phyloP scores from a whole-genome alignment of 2,797 vertebrate genomes.

The Anguilla pacifica region DNA sequence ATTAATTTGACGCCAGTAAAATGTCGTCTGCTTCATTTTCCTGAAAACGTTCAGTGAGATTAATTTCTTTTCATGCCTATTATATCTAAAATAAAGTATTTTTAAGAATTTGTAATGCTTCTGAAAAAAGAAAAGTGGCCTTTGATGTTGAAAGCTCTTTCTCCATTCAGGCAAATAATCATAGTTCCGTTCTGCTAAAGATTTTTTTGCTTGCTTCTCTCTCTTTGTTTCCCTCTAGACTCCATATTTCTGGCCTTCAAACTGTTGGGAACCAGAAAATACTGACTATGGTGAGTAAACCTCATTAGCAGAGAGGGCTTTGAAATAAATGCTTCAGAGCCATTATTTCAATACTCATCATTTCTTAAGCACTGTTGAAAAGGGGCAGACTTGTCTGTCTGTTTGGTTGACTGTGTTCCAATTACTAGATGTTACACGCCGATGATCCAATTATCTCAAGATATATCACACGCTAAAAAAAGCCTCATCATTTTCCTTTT shows the following conservation, averaged over 20 bases:
- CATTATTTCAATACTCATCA: background rate
- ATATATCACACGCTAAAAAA: background rate
- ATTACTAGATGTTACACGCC: background rate
- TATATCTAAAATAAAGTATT: background rate
- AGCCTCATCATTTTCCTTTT: background rate
- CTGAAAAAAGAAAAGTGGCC: background rate
- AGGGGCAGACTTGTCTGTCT: background rate
- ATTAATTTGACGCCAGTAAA: background rate
- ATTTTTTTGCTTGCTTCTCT: slow-evolving; percentile 7
- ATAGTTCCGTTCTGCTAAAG: background rate
- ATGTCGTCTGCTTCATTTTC: background rate
- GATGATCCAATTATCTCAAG: background rate
- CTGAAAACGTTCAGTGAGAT: background rate
- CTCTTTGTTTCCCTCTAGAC: slow-evolving; percentile 71
- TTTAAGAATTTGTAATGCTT: background rate
- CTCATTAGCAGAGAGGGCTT: background rate
- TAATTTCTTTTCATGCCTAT: background rate
- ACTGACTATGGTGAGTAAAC: slow-evolving; percentile 81
- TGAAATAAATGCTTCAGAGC: background rate
- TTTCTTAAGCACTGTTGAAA: background rate
- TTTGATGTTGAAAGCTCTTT: background rate
- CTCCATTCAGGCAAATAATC: background rate
- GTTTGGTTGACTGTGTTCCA: background rate
- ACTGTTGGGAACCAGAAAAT: slow-evolving; percentile 88
- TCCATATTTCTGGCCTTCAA: slow-evolving; percentile 87